Evolutionary conservation across 2,797 vertebrate genomes (phyloP).

Genomic region (Onychomys arenicola): DNA sequence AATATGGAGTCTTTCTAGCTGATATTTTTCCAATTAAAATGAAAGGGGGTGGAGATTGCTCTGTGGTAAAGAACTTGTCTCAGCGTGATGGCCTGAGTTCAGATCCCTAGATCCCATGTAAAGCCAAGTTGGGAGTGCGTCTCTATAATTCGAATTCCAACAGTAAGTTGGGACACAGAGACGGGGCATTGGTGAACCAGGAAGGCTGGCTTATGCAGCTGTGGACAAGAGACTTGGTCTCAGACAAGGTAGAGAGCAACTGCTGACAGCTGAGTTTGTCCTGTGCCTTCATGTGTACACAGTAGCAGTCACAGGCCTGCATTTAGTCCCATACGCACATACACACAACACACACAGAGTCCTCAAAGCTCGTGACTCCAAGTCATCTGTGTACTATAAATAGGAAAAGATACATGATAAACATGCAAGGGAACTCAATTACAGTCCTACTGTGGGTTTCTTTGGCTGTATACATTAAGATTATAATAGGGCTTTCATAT

Average conservation of each 20-base stretch:
- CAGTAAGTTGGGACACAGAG: background rate
- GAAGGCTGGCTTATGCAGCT: background rate
- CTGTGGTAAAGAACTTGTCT: background rate
- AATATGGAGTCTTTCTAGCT: background rate
- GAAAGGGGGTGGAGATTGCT: background rate
- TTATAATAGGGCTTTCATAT: background rate
- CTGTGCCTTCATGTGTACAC: background rate
- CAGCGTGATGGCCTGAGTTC: background rate
- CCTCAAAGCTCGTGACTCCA: background rate
- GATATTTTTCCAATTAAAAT: slow-evolving; percentile 15
- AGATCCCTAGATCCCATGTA: background rate
- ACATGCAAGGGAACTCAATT: background rate
- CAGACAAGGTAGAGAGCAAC: background rate
- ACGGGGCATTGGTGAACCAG: background rate
- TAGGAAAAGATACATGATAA: background rate
- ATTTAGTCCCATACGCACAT: background rate
- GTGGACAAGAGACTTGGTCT: background rate
- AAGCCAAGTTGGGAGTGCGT: too few relatives aligned
- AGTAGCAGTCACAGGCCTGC: background rate
- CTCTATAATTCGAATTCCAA: background rate
- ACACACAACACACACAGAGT: background rate
- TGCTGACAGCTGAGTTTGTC: background rate
- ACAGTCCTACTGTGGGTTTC: background rate
- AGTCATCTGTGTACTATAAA: background rate
- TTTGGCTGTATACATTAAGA: background rate